Evolutionary conservation across 2,113 vertebrate genomes (phyloP).

Genomic region (Tetraodon nigroviridis): DNA sequence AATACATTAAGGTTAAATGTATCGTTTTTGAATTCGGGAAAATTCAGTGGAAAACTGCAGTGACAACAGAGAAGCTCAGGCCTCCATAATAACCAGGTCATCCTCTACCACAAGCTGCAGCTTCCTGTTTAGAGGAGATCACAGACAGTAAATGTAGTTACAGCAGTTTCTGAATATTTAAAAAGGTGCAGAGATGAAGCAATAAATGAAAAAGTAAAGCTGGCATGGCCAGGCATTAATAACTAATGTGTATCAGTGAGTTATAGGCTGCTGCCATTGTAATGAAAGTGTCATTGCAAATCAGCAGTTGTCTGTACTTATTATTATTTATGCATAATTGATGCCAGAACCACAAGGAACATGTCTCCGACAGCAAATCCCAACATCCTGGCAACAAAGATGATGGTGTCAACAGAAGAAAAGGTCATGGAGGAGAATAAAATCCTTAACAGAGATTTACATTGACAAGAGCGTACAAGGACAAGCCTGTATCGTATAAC

Average conservation of each 20-base stretch:
- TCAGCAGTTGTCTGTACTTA: slow-evolving; percentile 80
- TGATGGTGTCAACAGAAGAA: slow-evolving; percentile 65
- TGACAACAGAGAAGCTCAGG: neutral
- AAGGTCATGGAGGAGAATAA: slow-evolving; percentile 66
- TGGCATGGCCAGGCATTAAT: slow-evolving; percentile 78
- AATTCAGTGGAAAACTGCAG: too few relatives aligned
- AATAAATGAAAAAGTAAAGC: slow-evolving; percentile 83
- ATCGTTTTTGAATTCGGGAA: neutral
- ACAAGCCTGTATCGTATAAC: slow-evolving; percentile 14
- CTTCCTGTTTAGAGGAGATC: slow-evolving; percentile 59
- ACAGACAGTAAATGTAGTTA: slow-evolving; percentile 79
- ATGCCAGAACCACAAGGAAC: slow-evolving; percentile 74
- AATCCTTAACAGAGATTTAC: slow-evolving; percentile 57
- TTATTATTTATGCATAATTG: slow-evolving; percentile 85
- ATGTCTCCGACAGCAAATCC: slow-evolving; percentile 65
- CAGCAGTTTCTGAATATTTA: slow-evolving; percentile 82
- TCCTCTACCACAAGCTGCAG: slow-evolving; percentile 57
- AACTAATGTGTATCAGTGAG: slow-evolving; percentile 77
- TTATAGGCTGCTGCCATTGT: slow-evolving; percentile 76
- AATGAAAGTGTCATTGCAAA: slow-evolving; percentile 84
- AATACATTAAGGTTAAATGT: neutral
- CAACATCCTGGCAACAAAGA: slow-evolving; percentile 66
- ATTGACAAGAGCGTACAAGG: slow-evolving; percentile 26
- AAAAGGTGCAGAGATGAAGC: slow-evolving; percentile 79
- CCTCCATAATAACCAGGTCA: slow-evolving; percentile 59